These are phyloP conservation scores for Steatornis caripensis DNA, from an alignment of 2,113 vertebrate genomes.

Conservation along the genomic window DNA sequence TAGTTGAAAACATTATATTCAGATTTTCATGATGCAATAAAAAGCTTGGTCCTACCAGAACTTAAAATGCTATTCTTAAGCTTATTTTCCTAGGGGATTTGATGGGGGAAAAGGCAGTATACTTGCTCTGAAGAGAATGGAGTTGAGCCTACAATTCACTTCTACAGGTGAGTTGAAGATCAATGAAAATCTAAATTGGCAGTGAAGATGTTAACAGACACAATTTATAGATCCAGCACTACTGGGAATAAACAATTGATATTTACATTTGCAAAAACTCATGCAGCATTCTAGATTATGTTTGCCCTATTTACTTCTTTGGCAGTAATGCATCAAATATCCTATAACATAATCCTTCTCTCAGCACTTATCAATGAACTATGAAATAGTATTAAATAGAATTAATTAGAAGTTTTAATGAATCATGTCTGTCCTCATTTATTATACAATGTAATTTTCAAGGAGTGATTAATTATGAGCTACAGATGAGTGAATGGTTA, in stretches of 20 bases:
- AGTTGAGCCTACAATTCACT: neutral
- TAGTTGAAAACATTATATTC: neutral
- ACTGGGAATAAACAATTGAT: conserved; percentile 46
- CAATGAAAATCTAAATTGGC: conserved; percentile 17
- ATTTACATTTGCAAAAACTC: conserved; percentile 59
- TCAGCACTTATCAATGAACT: conserved; percentile 81
- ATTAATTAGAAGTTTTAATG: conserved; percentile 85
- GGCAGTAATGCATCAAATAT: conserved; percentile 67
- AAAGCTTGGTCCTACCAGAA: neutral
- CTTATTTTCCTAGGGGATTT: neutral
- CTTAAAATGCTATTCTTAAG: neutral
- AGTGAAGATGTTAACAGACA: neutral
- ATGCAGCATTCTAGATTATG: conserved; percentile 50
- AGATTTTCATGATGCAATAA: neutral
- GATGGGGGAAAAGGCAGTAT: neutral
- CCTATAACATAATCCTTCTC: conserved; percentile 70
- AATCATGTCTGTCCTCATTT: conserved; percentile 82
- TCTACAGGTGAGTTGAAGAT: neutral
- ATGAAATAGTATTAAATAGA: conserved; percentile 83
- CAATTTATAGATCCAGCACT: neutral
- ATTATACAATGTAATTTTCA: conserved; percentile 81
- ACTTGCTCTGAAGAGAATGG: neutral
- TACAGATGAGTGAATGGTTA: conserved; percentile 76
- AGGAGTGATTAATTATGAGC: conserved; percentile 79
- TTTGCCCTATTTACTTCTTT: conserved; percentile 70